Evolutionary conservation across 2,113 vertebrate species (phyloP), one percentile per base, ranked within the genome.

Genomic region (Sisor rabdophorus): DNA sequence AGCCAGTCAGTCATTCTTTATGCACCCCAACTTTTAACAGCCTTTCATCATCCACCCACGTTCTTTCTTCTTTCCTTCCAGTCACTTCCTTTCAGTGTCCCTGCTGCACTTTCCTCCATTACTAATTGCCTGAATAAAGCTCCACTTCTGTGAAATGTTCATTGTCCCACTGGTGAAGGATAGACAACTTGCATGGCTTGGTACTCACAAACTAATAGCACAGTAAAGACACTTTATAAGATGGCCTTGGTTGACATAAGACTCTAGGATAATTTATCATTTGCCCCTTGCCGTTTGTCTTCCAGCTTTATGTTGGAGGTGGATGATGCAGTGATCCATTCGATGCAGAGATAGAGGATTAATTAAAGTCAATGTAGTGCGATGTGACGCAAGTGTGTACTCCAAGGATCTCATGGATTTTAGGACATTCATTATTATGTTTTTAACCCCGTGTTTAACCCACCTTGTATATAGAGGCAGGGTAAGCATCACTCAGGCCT

Each of bases 311-410:
- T 28, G n/a, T 44, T 44, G 22, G 55, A 11, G 32, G 17, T 36
- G 71, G 16, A 71, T 55, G 70, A 26, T 71, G 26, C 30, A 36
- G 12, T 71, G 32, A 71, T 56, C 20, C 55, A 40, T 56, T 19
- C 55, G 24, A 30, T 58, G 8, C 53, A 72, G 32, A 72, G 2
- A 32, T 20, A 36, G 30, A 24, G 52, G 32, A 58, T 40, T 24
- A 47, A 65, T 12, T 47, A n/a, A 24, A 15, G 36, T 22, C 61
- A 47, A 24, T 9, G 19, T 16, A 10, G 16, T 17, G 50, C 48
- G 28, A 16, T 68, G 24, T 50, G 11, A 50, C 22, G 19, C 3
- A 19, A 2, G 47, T 19, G 3, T 68, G 47, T 50, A n/a, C 22
- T 19, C 9, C 47, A 68, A 68, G 59, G 32, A 20, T 36, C 3